A percentile compares a stretch with the other conserved stretches of the same genome.
Evolutionary conservation across 64 coral and sea anemone genomes (phyloP).

Genomic region (Actinia tenebrosa): DNA sequence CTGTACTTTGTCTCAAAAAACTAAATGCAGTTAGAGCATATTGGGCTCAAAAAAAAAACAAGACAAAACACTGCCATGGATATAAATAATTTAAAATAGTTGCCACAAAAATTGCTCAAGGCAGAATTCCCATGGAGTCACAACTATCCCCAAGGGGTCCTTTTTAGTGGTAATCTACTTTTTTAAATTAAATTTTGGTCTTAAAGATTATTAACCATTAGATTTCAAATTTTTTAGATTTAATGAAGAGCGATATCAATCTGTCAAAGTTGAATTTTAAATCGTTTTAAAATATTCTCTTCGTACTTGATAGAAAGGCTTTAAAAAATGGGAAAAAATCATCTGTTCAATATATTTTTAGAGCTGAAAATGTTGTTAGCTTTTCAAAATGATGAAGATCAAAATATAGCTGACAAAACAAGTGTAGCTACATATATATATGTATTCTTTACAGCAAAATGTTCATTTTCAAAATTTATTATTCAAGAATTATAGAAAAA

Average conservation of each 20-base stretch:
- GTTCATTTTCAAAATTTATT: background rate
- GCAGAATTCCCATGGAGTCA: conserved; percentile 4
- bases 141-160: background rate
- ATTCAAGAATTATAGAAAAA: background rate
- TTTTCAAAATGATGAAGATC: background rate
- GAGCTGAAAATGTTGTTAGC: background rate
- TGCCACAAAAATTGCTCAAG: conserved; percentile 9
- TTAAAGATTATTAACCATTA: conserved; percentile 7
- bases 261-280: background rate
- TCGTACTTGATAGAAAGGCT: background rate
- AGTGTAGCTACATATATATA: background rate
- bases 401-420: background rate
- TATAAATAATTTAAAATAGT: conserved; percentile 15
- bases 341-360: background rate
- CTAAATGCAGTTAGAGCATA: background rate
- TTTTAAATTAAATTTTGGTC: conserved; percentile 11
- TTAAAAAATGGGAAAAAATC: background rate
- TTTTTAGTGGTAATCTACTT: conserved; percentile 13
- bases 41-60: background rate
- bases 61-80: background rate
- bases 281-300: background rate
- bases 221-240: background rate
- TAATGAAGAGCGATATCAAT: background rate
- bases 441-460: background rate
- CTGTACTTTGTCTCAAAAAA: background rate